Evolutionary conservation across 2,113 vertebrate species (phyloP), one percentile per base, ranked within the genome.

Genomic region (Corythornis vintsioides): DNA sequence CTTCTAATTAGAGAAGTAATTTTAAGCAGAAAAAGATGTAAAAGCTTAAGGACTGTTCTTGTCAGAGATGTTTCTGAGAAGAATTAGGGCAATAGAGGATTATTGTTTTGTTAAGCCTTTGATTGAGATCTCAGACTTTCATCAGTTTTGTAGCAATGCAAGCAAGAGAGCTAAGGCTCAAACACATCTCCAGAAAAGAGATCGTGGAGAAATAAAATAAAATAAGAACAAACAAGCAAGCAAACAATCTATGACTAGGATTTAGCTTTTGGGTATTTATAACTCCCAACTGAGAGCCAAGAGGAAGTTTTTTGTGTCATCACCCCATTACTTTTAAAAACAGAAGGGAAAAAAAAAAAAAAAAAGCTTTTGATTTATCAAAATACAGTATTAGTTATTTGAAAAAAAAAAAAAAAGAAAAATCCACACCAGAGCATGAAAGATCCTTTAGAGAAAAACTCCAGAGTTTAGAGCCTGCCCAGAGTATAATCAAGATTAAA

Each of bases 31-130:
- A 90, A 96, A 94, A 93, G 91, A 91, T 97, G 94, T 94, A 96
- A 93, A 95, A 94, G 92, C 95, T 95, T 96, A 96, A 91, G 70
- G 95, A 89, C 95, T 87, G 74, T 95, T 97, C 95, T 94, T 95
- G 92, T 95, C 91, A 87, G 83, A 79, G 94, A 92, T 90, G 90
- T 93, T 97, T 96, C 92, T 42, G 75, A 93, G 87, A 96, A 95
- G 97, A 98, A 98, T 97, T 97, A 96, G 97, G 97, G 92, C 97
- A 97, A 93, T 90, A 43, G 76, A 89, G 96, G 96, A 97, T 97
- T 97, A 97, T 95, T 95, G 95, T 96, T 97, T 98, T 95, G 95
- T 97, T 97, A 97, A 97, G 96, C 96, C 90, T 96, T 97, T 97
- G 97, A 96, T 95, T 95, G 96, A 96, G 96, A 97, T 97, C 94